These are phyloP conservation scores for Ornithoptera priamus DNA, from an alignment of 2,888 invertebrate species.

Conservation along the genomic window DNA sequence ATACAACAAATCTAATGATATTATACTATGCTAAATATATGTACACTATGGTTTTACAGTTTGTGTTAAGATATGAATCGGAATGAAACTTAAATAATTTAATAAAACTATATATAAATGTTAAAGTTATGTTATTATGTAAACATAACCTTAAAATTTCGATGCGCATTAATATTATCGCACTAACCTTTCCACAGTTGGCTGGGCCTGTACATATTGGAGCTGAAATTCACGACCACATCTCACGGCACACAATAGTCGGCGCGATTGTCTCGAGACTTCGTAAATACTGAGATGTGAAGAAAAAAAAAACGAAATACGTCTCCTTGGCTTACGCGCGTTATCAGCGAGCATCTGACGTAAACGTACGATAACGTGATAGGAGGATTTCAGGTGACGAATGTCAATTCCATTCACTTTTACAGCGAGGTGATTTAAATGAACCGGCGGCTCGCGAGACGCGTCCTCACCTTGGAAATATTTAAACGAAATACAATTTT, in stretches of 20 bases:
- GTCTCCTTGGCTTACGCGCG: conserved; percentile 37
- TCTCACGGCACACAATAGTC: conserved; percentile 42
- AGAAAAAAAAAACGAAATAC: conserved; percentile 40
- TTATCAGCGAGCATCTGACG: conserved; percentile 60
- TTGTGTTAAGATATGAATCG: neutral
- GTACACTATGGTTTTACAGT: too few relatives aligned
- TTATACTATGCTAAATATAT: too few relatives aligned
- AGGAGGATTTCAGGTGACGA: conserved; percentile 36
- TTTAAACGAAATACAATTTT: neutral
- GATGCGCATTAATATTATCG: neutral
- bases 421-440: conserved; percentile 24
- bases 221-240: conserved; percentile 44
- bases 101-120: neutral
- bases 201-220: conserved; percentile 50
- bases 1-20: too few relatives aligned
- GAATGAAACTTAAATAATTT: neutral
- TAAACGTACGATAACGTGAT: conserved; percentile 47
- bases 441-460: conserved; percentile 2
- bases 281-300: conserved; percentile 44
- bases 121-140: neutral
- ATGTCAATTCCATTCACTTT: conserved; percentile 38
- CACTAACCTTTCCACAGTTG: conserved; percentile 53
- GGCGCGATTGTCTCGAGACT: conserved; percentile 45
- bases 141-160: neutral
- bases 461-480: neutral